Base-by-base conservation (phyloP, 2,113 vertebrate genomes). In the Xenotilapia longispinis region DNA sequence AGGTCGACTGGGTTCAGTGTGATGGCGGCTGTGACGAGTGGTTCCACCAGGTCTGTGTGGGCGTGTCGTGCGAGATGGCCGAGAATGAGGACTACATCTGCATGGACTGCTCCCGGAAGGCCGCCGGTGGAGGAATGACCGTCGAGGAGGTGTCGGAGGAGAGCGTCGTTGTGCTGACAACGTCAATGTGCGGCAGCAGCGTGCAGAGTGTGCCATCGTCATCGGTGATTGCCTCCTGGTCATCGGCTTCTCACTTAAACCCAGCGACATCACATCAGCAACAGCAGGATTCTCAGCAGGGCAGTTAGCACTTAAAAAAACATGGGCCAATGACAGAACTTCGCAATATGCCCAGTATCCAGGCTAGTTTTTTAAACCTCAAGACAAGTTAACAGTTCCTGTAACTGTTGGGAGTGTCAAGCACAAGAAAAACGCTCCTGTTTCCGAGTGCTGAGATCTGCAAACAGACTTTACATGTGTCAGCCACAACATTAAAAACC, bases 1-100 rank as follows among this genome's bases (percentile, higher is more conserved):
- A 99, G 99, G 99, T 99, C 91, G 99, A 99, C 96, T 99, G 99
- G 99, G 99, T 99, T 80, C 99, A 99, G 92, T 99, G 99, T 65
- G 99, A 99, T 4, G 99, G 99, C 40, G 99, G 99, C 95, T 99
- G 99, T 4, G 99, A 99, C 40, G 98, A 99, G 93, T 99, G 99
- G 99, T 99, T 99, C 96, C 99, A 99, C 93, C 99, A 99, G 92
- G 96, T 99, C 86, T 99, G 99, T 54, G 99, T 99, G 6, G 99
- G 99, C 3, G 98, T 99, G 15, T 97, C 99, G 5, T 98, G 98
- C 7, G 99, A 99, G 95, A 99, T 99, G 98, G 99, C 99, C 0
- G 99, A 99, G 95, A 99, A 96, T 1, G 99, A 99, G 92, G 99
- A 99, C 96, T 99, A 99, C 95, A 98, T 99, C 96, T 99, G 99